A percentile compares a stretch with the other conserved stretches of the same genome.
These are phyloP conservation scores for Pararge aegeria DNA, from an alignment of 1,140 invertebrate species.

Conservation along the genomic window DNA sequence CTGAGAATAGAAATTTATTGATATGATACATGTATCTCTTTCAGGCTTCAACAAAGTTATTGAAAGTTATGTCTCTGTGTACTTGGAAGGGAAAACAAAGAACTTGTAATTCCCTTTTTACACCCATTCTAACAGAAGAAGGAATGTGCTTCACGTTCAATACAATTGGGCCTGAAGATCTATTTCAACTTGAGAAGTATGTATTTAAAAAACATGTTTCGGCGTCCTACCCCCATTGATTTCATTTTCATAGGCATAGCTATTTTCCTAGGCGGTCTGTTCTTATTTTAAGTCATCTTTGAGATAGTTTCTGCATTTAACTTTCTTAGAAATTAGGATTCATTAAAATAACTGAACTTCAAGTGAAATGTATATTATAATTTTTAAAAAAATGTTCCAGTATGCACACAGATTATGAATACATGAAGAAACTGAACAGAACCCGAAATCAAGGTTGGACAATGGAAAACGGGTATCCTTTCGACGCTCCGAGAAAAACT, in stretches of 20 bases:
- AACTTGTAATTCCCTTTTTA: neutral
- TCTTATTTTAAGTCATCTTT: too few relatives aligned
- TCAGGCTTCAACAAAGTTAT: neutral
- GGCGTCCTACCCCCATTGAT: too few relatives aligned
- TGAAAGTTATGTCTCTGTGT: neutral
- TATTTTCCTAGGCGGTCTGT: too few relatives aligned
- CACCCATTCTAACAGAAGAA: conserved; percentile 6
- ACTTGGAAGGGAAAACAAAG: neutral
- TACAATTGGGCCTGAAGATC: neutral
- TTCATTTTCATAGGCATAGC: too few relatives aligned
- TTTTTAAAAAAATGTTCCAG: too few relatives aligned
- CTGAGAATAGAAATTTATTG: too few relatives aligned
- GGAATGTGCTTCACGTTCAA: conserved; percentile 4
- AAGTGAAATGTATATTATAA: too few relatives aligned
- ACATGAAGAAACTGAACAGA: neutral
- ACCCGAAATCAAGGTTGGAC: conserved; percentile 4
- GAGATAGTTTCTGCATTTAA: too few relatives aligned
- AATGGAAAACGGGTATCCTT: neutral
- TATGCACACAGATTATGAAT: neutral
- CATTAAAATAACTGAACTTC: too few relatives aligned
- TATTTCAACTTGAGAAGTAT: conserved; percentile 5
- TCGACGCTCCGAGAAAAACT: neutral
- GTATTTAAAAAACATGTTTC: too few relatives aligned
- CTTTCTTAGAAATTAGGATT: too few relatives aligned
- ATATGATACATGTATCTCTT: neutral